Base-by-base conservation (phyloP, 1,140 invertebrate species). In the Chrysomallon squamiferum region DNA sequence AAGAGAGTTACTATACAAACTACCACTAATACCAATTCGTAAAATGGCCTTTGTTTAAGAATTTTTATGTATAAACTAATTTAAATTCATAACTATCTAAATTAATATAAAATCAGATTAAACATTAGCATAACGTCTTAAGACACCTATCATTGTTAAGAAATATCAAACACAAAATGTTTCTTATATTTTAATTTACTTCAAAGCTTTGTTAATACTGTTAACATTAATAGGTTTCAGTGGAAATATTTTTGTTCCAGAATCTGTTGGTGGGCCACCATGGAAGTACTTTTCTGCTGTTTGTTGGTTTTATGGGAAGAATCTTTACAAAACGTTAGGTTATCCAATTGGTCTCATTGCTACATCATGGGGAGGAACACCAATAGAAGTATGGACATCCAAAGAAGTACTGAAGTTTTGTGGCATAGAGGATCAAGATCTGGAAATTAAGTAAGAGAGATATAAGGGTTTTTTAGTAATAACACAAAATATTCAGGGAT, bases 221-320 rank as follows among this genome's bases (percentile, higher is more conserved):
- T n/a, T n/a, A n/a, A n/a, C n/a, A n/a, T n/a, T n/a, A n/a, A n/a
- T n/a, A n/a, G n/a, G n/a, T n/a, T n/a, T n/a, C n/a, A n/a, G n/a
- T n/a, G n/a, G n/a, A n/a, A n/a, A n/a, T n/a, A n/a, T 9, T 22
- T 47, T 3, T 20, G n/a, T 18, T 47, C 25, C 45, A 70, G 68
- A 49, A 41, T 33, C 63, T 11, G 59, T 70, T 35, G 66, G 66
- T 22, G 27, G 49, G 13, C 15, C 62, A 32, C 30, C 59, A 29
- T 76, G 69, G 72, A 65, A 52, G 13, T 72, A 78, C 62, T 83
- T 83, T 59, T 81, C 82, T 18, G 81, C 78, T 27, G 75, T 82
- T 13, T 84, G 82, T 54, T 84, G 81, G 80, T 59, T 80, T 35
- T 83, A 66, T 72, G 82, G 77, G 3, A 75, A 77, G 57, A 65